A percentile compares a stretch with the other conserved stretches of the same genome.
Conservation (phyloP, 2,888 invertebrate species). For the Tromatobia lineatoria region DNA sequence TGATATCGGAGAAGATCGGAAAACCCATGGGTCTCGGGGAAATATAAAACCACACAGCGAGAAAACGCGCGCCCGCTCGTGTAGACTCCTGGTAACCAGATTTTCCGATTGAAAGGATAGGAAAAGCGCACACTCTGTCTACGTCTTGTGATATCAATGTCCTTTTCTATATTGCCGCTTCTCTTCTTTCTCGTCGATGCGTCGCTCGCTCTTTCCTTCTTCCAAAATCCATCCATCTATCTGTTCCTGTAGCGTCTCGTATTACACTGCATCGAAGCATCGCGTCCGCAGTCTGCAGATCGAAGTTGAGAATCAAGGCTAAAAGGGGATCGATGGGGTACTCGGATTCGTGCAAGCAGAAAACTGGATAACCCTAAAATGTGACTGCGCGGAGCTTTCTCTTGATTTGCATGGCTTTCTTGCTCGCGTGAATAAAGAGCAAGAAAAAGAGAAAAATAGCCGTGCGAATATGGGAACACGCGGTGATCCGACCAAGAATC, state of each 20-base stretch:
- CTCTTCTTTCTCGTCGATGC: conserved; percentile 27
- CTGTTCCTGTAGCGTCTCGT: conserved; percentile 49
- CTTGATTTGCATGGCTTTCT: conserved; percentile 51
- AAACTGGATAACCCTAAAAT: conserved; percentile 70
- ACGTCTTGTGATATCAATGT: conserved; percentile 70
- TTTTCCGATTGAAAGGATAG: conserved; percentile 73
- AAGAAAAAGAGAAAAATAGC: conserved; percentile 30
- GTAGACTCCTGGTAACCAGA: conserved; percentile 70
- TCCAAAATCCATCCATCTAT: conserved; percentile 55
- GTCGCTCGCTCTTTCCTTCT: conserved; percentile 49
- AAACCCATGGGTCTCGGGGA: conserved; percentile 27
- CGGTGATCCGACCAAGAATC: conserved; percentile 64
- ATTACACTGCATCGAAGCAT: conserved; percentile 59
- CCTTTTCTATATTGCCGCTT: conserved; percentile 52
- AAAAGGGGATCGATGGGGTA: conserved; percentile 41
- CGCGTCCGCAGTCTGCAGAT: conserved; percentile 29
- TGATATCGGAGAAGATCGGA: conserved; percentile 54
- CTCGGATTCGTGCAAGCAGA: conserved; percentile 56
- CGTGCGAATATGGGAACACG: conserved; percentile 23
- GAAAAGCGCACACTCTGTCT: conserved; percentile 71
- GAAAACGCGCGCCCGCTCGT: conserved; percentile 44
- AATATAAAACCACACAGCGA: conserved; percentile 66
- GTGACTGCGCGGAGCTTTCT: conserved; percentile 56
- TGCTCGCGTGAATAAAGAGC: conserved; percentile 42
- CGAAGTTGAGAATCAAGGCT: conserved; percentile 57